These are phyloP conservation scores for Tangara arthus DNA, from an alignment of 2,797 vertebrate genomes.

Conservation along the genomic window DNA sequence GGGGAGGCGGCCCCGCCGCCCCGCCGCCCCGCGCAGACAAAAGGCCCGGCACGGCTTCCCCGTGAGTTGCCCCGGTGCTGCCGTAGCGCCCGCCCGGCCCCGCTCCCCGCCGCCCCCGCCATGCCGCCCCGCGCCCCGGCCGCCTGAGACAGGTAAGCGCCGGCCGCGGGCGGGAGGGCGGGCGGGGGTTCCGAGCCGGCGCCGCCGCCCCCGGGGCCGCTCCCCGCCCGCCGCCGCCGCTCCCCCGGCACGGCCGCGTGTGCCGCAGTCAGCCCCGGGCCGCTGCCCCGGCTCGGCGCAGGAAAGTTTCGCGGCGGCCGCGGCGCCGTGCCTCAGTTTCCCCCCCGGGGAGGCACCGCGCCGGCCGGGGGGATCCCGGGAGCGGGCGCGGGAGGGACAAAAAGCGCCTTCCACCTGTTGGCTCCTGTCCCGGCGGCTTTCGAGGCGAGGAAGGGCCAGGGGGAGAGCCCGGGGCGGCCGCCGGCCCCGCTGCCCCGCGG, in stretches of 20 bases:
- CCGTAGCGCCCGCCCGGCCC: constrained; percentile 76
- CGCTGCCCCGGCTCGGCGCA: neutral
- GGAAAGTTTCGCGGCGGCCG: constrained; percentile 61
- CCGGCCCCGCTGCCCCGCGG: neutral
- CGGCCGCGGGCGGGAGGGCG: neutral
- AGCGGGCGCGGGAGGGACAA: constrained; percentile 30
- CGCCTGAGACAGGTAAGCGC: constrained; percentile 32
- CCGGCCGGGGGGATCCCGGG: neutral
- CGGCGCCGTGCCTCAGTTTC: constrained; percentile 39
- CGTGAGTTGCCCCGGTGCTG: constrained; percentile 77
- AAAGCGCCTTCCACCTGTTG: neutral
- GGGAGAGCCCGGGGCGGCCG: neutral
- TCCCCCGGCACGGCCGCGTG: neutral
- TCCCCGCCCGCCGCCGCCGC: constrained; percentile 13
- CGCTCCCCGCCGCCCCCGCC: neutral
- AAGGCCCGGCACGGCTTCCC: constrained; percentile 87
- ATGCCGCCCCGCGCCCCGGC: neutral
- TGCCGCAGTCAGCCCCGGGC: neutral
- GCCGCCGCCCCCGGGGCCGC: constrained; percentile 64
- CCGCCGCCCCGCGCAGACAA: constrained; percentile 77
- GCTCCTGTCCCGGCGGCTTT: neutral
- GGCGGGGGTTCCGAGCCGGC: constrained; percentile 79
- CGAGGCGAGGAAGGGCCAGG: neutral
- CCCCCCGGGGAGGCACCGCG: neutral
- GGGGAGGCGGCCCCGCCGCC: constrained; percentile 80